phyloP scores from a whole-genome alignment of 1,140 invertebrate genomes.

The Drosophila parabipectinata region DNA sequence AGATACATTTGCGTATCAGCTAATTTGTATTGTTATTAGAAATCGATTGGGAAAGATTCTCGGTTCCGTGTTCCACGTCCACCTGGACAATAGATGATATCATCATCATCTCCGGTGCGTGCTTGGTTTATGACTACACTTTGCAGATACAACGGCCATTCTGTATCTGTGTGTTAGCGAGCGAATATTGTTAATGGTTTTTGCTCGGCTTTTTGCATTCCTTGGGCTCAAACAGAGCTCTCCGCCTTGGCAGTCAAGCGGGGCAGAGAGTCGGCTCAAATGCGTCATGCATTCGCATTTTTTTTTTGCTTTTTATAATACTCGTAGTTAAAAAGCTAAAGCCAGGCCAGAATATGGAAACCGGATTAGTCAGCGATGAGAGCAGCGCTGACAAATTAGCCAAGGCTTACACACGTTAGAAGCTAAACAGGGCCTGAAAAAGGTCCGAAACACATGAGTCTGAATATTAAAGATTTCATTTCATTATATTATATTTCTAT shows the following conservation, averaged over 20 bases:
- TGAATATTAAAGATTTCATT: neutral
- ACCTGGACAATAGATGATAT: slow-evolving; percentile 63
- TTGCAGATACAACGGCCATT: slow-evolving; percentile 5
- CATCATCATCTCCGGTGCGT: slow-evolving; percentile 70
- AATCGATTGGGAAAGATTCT: slow-evolving; percentile 9
- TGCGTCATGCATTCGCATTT: slow-evolving; percentile 60
- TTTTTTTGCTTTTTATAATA: slow-evolving; percentile 50
- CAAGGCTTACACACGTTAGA: neutral
- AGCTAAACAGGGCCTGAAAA: slow-evolving; percentile 10
- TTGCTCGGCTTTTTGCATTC: slow-evolving; percentile 45
- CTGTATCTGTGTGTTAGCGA: slow-evolving; percentile 22
- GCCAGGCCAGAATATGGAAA: slow-evolving; percentile 41
- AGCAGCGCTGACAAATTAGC: slow-evolving; percentile 25
- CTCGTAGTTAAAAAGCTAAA: slow-evolving; percentile 30
- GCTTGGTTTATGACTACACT: slow-evolving; percentile 57
- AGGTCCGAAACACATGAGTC: neutral
- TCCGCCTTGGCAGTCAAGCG: slow-evolving; percentile 47
- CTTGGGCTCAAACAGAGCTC: slow-evolving; percentile 54
- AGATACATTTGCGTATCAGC: slow-evolving; percentile 14
- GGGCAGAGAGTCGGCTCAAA: slow-evolving; percentile 18
- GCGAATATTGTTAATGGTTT: slow-evolving; percentile 59
- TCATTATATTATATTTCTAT: neutral
- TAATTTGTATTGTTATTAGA: slow-evolving; percentile 21
- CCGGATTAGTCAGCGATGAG: slow-evolving; percentile 55
- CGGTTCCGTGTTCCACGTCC: slow-evolving; percentile 5